phyloP scores from a whole-genome alignment of 1,140 invertebrate species.

The Pentalonia nigronervosa region DNA sequence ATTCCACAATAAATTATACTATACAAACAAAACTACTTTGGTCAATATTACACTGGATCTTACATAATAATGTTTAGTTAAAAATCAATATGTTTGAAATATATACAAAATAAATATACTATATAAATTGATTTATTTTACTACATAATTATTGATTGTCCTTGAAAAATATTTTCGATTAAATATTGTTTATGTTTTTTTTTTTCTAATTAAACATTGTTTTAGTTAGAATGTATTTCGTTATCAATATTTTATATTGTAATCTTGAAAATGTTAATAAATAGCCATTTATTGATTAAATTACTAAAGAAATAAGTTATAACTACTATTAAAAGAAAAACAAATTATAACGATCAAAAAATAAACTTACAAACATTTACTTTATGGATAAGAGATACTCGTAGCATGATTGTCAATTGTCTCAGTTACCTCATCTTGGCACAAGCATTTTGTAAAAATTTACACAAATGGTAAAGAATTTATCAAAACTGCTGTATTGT shows the following conservation, averaged over 20 bases:
- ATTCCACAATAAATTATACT: background rate
- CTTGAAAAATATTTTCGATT: background rate
- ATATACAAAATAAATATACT: background rate
- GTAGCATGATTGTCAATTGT: background rate
- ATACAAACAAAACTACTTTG: background rate
- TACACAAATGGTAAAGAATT: background rate
- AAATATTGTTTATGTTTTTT: background rate
- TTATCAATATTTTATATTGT: background rate
- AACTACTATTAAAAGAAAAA: background rate
- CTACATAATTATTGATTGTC: background rate
- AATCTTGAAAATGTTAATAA: background rate
- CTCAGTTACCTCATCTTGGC: background rate
- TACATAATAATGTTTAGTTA: background rate
- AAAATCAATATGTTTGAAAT: background rate
- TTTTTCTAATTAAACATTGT: background rate
- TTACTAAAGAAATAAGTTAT: background rate
- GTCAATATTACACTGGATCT: background rate
- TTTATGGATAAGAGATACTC: background rate
- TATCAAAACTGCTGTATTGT: background rate
- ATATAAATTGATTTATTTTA: background rate
- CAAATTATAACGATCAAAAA: background rate
- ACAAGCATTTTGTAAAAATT: background rate
- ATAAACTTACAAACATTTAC: background rate
- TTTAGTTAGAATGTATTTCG: background rate
- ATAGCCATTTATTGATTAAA: background rate